Evolutionary conservation across 1,140 invertebrate species (phyloP), one percentile per base, ranked within the genome.

Genomic region (Radopholus similis): DNA sequence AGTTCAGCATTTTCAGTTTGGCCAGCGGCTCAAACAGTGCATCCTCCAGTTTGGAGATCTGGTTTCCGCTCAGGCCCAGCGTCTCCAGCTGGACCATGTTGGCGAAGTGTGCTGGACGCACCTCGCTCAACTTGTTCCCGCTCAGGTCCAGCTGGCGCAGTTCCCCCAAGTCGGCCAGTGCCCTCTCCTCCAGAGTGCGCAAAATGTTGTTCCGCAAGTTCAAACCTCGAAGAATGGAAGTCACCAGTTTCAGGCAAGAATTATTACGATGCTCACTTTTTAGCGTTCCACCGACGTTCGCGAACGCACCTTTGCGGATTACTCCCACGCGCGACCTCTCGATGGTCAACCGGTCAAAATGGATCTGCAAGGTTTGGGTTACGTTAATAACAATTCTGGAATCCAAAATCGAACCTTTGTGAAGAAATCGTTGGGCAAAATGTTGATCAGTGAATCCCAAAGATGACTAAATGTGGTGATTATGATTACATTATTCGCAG

Each of bases 371-470:
- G 26, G 21, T 56, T n/a, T n/a, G n/a, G n/a, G n/a, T n/a, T n/a
- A n/a, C n/a, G n/a, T 49, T 47, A 21, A 9, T 4, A 2, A n/a
- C 2, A 47, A 47, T 11, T 47, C 9, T 40, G 1, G n/a, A 57
- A 2, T 32, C 53, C 4, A 28, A 15, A 11, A 55, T 54, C 34
- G 18, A 21, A 71, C 70, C 64, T 73, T 66, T 5, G 55, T 38
- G 35, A 76, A 76, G 58, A 76, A 49, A 26, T 77, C 68, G 55
- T 63, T 75, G 2, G 75, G 75, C 9, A 77, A 38, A 44, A 75
- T 77, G 37, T 60, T 75, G 9, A 76, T 55, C 23, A 76, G 42
- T 18, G 75, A 71, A 42, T 76, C 68, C 74, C 74, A 76, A 60
- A 76, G 75, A 21, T 40, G 66, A n/a, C n/a, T n/a, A n/a, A n/a